Evolutionary conservation across 2,797 vertebrate species (phyloP), one percentile per base, ranked within the genome.

Genomic region (Pangasius krempfi): DNA sequence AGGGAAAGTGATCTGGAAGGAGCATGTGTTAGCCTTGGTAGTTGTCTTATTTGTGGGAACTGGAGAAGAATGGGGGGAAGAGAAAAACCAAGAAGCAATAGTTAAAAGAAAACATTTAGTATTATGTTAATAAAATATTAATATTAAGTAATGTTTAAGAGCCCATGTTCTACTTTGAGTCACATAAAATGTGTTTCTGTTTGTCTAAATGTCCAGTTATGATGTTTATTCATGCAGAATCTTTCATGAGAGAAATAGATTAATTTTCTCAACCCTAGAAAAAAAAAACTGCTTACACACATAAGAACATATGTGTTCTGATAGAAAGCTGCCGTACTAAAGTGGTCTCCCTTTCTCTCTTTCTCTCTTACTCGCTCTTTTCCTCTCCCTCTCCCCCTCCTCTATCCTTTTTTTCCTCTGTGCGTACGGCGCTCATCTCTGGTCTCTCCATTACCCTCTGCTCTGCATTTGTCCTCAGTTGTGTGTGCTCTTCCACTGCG

Each of bases 401-500:
- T 91, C 89, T 76, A 88, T 85, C 89, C 89, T 85, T 89, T 89
- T 84, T 78, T 33, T n/a, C 18, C 76, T 72, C 40, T 81, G 68
- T 73, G 84, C 50, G 50, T 85, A 85, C 52, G 22, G 52, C 12
- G 52, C 52, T 54, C 54, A 18, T 84, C 78, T 80, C 86, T 81
- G 62, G 52, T 85, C 44, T 73, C 50, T 86, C 66, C 37, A 70
- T 72, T 40, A 73, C 81, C 40, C 52, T 40, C 86, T 89, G 76
- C 50, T 87, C 86, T 84, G 84, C 84, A 30, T 84, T 47, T 73
- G 73, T 70, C 66, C 78, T 90, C 73, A 87, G 80, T 87, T 88
- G 89, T 54, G 54, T 91, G 89, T 47, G 88, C 72, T 78, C 60
- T 84, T 94, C 92, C 91, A 91, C 94, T 92, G 72, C 50, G 90